A percentile compares a stretch with the other conserved stretches of the same genome.
phyloP scores from a whole-genome alignment of 2,797 vertebrate genomes.

The Neostethus bicornis region DNA sequence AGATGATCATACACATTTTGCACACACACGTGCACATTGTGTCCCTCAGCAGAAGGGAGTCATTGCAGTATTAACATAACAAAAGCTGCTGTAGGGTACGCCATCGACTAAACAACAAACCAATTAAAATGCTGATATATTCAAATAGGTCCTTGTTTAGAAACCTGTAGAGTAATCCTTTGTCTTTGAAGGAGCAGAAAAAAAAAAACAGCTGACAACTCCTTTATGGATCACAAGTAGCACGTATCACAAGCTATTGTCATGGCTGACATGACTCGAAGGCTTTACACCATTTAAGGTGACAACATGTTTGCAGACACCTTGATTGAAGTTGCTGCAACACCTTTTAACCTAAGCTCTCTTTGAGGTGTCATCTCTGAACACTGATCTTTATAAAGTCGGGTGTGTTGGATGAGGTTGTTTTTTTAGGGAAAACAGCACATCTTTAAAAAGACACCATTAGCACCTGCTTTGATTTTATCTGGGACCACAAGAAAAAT shows the following conservation, averaged over 20 bases:
- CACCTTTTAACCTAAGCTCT: conserved; percentile 1
- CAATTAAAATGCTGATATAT: background rate
- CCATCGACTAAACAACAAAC: conserved; percentile 1
- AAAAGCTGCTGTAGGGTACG: background rate
- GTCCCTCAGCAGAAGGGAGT: background rate
- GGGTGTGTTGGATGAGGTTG: too few species aligned
- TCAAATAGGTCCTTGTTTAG: too few species aligned
- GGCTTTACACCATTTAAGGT: background rate
- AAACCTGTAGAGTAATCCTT: conserved; percentile 1
- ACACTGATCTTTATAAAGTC: background rate
- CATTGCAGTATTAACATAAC: background rate
- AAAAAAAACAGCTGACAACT: background rate
- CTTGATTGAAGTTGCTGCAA: conserved; percentile 5
- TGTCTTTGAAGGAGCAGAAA: background rate
- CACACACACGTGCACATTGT: background rate
- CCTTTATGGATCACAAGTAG: conserved; percentile 3
- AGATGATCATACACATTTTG: background rate
- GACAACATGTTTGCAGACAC: conserved; percentile 4
- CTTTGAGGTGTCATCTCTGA: background rate
- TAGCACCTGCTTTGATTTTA: background rate
- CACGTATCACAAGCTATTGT: background rate
- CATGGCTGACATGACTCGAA: conserved; percentile 5
- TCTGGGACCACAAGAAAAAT: too few species aligned
- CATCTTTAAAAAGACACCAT: background rate
- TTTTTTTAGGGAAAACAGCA: background rate